Base-by-base conservation (phyloP, 2,888 invertebrate genomes). In the Trachelus tabidus region DNA sequence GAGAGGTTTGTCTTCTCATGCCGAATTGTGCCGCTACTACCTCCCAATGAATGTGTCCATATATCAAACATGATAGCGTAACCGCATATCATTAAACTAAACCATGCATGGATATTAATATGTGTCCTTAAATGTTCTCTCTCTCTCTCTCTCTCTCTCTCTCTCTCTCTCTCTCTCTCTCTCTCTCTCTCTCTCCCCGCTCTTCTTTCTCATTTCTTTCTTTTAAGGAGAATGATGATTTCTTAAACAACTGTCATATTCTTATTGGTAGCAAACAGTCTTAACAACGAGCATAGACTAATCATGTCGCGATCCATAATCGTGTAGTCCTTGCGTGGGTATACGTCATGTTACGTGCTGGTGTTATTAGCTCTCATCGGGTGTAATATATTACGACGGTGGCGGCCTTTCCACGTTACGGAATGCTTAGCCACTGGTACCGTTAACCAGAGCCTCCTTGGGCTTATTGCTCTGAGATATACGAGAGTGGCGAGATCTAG, bases 401-500 rank as follows among this genome's bases (percentile, higher is more conserved):
- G 68, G 73, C 73, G 76, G 76, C 73, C 77, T 40, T 34, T 77
- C 75, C 68, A 75, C 69, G 69, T 79, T 76, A 76, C 56, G 75
- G 69, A 80, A 83, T 82, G 80, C 82, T 89, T 92, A 92, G 89
- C 92, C 92, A 90, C 92, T 92, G 88, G 95, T 94, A 92, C 95
- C 95, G 92, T 95, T 95, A 85, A 95, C 93, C 92, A 95, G 93
- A 90, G 94, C 92, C 92, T 94, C 94, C 87, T 94, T 94, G 85
- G 93, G 92, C 92, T 94, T 94, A 89, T 92, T 92, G 88, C 92
- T 93, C 89, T 87, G 91, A 81, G 87, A 91, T 81, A 90, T 89
- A 80, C 91, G 90, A 77, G 89, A 81, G 81, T 87, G 90, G 80
- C 91, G 91, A 79, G 86, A 81, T 81, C 92, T 88, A 76, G 87